phyloP scores from a whole-genome alignment of 2,113 vertebrate species.

The Hemicordylus capensis region DNA sequence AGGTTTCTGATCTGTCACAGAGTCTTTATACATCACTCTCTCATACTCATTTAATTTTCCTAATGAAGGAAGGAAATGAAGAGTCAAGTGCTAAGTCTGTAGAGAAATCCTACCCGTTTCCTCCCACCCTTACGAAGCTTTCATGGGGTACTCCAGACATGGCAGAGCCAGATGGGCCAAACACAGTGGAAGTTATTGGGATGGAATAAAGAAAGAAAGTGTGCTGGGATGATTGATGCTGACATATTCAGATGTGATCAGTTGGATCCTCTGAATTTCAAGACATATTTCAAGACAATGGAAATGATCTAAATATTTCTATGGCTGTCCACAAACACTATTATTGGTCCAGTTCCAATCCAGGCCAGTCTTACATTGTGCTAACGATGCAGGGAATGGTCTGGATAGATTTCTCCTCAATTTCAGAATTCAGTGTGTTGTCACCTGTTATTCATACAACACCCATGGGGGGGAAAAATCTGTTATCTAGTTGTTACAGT shows the following conservation, averaged over 20 bases:
- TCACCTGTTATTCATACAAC: too few relatives aligned
- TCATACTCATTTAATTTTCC: constrained; percentile 27
- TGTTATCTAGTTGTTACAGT: too few relatives aligned
- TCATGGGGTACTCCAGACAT: background rate
- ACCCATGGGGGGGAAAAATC: too few relatives aligned
- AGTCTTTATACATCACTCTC: constrained; percentile 2
- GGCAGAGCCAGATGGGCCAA: background rate
- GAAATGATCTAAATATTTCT: too few relatives aligned
- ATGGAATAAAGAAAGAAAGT: background rate
- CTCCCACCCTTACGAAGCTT: rapidly evolving
- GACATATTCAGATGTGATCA: background rate
- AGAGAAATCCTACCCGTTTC: too few relatives aligned
- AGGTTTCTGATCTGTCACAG: constrained; percentile 3
- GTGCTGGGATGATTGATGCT: background rate
- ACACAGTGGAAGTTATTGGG: background rate
- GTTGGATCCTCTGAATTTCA: background rate
- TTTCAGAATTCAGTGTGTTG: too few relatives aligned
- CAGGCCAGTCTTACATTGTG: too few relatives aligned
- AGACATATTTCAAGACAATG: too few relatives aligned
- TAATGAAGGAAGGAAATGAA: constrained; percentile 24
- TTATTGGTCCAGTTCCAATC: too few relatives aligned
- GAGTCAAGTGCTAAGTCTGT: background rate
- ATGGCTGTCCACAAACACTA: too few relatives aligned
- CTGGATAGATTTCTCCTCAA: too few relatives aligned
- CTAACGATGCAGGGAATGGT: too few relatives aligned